Conservation (phyloP, 2,113 vertebrate species). For the Chloroceryle aenea region DNA sequence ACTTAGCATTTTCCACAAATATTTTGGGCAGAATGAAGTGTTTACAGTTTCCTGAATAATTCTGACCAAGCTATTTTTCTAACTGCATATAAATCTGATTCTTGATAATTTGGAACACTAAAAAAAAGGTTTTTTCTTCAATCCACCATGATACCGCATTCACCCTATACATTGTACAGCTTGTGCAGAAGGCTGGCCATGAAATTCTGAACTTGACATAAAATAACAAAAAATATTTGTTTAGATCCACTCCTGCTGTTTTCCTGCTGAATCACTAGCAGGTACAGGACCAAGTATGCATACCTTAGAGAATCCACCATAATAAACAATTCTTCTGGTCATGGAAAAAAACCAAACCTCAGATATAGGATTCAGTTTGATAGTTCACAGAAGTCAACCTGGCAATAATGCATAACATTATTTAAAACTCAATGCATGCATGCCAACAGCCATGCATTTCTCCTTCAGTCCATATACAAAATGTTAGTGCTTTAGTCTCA, state of each 20-base stretch:
- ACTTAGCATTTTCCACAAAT: neutral
- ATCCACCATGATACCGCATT: neutral
- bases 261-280: neutral
- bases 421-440: neutral
- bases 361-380: neutral
- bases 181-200: neutral
- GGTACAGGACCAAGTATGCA: neutral
- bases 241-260: neutral
- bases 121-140: neutral
- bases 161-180: neutral
- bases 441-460: neutral
- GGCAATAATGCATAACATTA: neutral
- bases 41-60: neutral
- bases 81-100: neutral
- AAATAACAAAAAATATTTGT: neutral
- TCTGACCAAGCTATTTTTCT: neutral
- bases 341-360: accelerated
- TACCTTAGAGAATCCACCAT: neutral
- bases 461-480: neutral
- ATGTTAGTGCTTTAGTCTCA: neutral
- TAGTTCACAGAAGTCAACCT: neutral
- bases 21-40: neutral
- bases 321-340: neutral
- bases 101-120: neutral
- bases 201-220: neutral